Percentiles rank a stretch among this genome's conserved stretches.
These are phyloP conservation scores for Entomyzon cyanotis DNA, from an alignment of 2,113 vertebrate genomes.

Conservation along the genomic window DNA sequence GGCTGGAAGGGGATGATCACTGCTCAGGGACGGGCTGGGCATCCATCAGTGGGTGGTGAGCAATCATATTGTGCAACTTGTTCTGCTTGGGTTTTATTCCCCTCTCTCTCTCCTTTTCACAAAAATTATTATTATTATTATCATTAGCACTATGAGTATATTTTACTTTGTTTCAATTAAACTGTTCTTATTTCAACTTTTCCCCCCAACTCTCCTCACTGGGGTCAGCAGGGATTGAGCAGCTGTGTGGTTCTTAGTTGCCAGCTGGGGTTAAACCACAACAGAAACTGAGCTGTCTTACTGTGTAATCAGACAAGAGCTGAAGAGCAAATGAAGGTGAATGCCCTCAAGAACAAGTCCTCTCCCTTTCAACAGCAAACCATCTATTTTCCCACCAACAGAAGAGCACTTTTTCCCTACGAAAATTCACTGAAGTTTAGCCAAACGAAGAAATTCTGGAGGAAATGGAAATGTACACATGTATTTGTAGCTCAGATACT, in stretches of 20 bases:
- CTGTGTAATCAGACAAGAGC: background rate
- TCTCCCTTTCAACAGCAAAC: background rate
- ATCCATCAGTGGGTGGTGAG: background rate
- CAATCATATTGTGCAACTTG: background rate
- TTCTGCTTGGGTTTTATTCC: background rate
- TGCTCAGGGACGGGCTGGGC: background rate
- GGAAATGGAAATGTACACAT: background rate
- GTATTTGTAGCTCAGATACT: background rate
- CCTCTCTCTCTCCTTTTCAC: background rate
- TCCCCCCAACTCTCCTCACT: accelerated
- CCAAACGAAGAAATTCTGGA: background rate
- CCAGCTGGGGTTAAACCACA: background rate
- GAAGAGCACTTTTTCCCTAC: background rate
- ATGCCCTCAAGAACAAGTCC: background rate
- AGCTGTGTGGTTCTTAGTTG: background rate
- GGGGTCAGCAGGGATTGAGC: background rate
- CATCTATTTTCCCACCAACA: background rate
- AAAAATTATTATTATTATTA: background rate
- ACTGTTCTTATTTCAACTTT: background rate
- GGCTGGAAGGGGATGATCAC: too few species aligned
- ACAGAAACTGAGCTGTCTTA: background rate
- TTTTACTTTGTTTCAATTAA: background rate
- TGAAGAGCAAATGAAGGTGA: background rate
- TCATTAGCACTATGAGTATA: background rate
- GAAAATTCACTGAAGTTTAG: background rate